phyloP scores from a whole-genome alignment of 1,140 invertebrate species.

The Dysdera silvatica region DNA sequence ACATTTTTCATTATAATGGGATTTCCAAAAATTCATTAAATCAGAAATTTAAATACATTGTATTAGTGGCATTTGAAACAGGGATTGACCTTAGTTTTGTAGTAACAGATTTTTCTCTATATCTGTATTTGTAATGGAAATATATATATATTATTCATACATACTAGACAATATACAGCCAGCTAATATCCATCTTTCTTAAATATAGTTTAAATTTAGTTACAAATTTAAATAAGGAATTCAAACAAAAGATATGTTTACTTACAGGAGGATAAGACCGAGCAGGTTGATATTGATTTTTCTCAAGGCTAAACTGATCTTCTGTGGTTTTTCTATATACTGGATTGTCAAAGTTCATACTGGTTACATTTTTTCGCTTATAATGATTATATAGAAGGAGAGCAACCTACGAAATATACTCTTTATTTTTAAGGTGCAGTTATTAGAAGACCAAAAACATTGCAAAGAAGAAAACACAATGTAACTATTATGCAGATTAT shows the following conservation, averaged over 20 bases:
- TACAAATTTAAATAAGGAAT: background rate
- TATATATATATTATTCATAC: no score
- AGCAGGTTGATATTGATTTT: slow-evolving; percentile 37
- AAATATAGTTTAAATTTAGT: background rate
- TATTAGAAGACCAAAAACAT: no score
- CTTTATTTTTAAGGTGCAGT: no score
- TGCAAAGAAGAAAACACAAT: no score
- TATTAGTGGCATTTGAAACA: no score
- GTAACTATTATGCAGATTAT: background rate
- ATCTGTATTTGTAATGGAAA: no score
- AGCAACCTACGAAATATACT: slow-evolving; percentile 22
- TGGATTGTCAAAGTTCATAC: slow-evolving; percentile 98
- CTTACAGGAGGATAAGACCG: slow-evolving; percentile 38
- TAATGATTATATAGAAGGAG: slow-evolving; percentile 28
- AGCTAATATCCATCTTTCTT: background rate
- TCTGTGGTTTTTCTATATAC: slow-evolving; percentile 91
- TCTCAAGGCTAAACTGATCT: slow-evolving; percentile 47
- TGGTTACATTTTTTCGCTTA: slow-evolving; percentile 66
- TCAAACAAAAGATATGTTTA: slow-evolving; percentile 1
- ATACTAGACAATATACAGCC: no score
- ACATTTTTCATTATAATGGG: no score
- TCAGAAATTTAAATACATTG: no score
- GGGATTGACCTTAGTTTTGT: no score
- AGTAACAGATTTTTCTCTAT: no score
- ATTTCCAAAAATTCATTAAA: no score